These are phyloP conservation scores for Phocoena phocoena DNA, from an alignment of 2,113 vertebrate genomes.

Conservation along the genomic window DNA sequence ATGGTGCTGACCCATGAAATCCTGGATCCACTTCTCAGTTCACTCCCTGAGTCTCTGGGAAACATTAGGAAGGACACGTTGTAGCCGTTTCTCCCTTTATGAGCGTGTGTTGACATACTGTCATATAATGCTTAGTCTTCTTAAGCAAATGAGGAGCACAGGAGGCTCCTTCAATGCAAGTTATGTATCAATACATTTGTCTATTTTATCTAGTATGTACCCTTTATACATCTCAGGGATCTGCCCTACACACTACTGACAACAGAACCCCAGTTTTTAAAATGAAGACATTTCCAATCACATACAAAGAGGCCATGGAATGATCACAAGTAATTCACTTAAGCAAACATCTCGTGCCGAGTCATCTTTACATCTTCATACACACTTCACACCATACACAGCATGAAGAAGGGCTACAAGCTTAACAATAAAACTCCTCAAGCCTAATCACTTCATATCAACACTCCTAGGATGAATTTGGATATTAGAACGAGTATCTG, in stretches of 20 bases:
- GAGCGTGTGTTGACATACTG: background rate
- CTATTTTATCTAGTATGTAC: background rate
- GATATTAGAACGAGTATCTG: background rate
- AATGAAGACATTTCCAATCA: background rate
- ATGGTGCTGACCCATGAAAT: conserved; percentile 37
- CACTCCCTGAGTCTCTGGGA: conserved; percentile 6
- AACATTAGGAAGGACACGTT: background rate
- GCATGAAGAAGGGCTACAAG: background rate
- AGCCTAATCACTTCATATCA: background rate
- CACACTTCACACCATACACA: fast-evolving
- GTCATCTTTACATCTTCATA: background rate
- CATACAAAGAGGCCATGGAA: background rate
- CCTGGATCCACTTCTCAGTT: background rate
- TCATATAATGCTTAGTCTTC: background rate
- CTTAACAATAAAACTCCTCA: background rate
- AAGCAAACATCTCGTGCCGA: background rate
- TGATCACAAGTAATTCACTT: background rate
- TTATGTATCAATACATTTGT: background rate
- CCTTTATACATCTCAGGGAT: background rate
- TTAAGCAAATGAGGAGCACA: background rate
- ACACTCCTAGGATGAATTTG: background rate
- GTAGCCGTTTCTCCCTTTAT: background rate
- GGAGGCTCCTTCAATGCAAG: background rate
- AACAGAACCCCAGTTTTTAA: background rate
- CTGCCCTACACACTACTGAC: background rate